phyloP scores from a whole-genome alignment of 1,140 invertebrate species.

The Polypedilum vanderplanki region DNA sequence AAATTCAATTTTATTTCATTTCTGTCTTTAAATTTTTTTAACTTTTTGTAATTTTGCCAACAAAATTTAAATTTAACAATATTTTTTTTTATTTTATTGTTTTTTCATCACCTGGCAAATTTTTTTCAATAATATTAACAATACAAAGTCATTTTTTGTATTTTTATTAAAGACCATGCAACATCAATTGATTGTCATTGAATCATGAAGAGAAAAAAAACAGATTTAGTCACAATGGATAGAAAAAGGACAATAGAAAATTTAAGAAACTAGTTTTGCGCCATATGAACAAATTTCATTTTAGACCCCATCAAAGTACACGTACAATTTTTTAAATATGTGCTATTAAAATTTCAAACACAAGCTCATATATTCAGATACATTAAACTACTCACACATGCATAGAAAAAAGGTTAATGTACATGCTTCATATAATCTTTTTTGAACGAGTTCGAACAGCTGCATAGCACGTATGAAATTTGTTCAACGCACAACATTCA shows the following conservation, averaged over 20 bases:
- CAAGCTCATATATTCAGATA: background rate
- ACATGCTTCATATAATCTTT: background rate
- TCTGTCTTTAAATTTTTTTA: too few relatives aligned
- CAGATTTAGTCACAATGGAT: background rate
- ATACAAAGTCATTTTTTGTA: background rate
- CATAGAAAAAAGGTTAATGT: background rate
- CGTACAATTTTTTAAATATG: too few relatives aligned
- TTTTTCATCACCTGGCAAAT: background rate
- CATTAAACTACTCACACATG: background rate
- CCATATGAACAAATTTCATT: too few relatives aligned
- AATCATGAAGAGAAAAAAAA: slow-evolving; percentile 34
- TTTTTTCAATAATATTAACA: background rate
- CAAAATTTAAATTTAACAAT: too few relatives aligned
- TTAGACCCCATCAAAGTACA: too few relatives aligned
- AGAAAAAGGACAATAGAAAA: too few relatives aligned
- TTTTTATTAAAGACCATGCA: background rate
- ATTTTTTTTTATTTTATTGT: background rate
- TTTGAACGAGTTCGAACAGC: background rate
- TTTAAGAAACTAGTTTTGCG: too few relatives aligned
- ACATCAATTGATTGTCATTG: background rate
- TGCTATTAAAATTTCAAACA: background rate
- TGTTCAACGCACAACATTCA: background rate
- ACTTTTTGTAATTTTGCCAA: too few relatives aligned
- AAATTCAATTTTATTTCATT: slow-evolving; percentile 1
- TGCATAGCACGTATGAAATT: background rate